Evolutionary conservation across 2,888 invertebrate genomes (phyloP).

Genomic region (Coenonympha glycerion): DNA sequence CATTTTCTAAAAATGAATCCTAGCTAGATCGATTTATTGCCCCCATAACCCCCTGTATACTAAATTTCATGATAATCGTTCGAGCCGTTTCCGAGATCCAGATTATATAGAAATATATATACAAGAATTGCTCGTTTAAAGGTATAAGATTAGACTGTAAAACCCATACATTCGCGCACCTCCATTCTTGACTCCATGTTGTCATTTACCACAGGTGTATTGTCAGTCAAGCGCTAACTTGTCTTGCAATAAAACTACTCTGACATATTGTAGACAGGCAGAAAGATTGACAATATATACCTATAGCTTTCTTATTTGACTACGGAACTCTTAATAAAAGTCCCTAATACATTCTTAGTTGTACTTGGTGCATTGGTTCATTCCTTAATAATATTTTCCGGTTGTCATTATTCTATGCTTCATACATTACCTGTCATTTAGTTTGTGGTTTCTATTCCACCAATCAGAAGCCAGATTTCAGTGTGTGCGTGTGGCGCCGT

Average conservation of each 20-base stretch:
- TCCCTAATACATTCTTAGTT: neutral
- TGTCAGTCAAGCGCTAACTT: too few relatives aligned
- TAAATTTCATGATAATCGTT: too few relatives aligned
- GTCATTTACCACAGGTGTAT: too few relatives aligned
- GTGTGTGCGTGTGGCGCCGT: slow-evolving; percentile 29
- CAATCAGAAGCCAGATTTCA: neutral
- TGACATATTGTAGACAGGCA: neutral
- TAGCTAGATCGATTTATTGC: too few relatives aligned
- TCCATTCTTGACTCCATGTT: too few relatives aligned
- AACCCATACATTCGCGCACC: too few relatives aligned
- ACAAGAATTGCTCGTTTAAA: too few relatives aligned
- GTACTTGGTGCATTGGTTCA: neutral
- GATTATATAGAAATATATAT: too few relatives aligned
- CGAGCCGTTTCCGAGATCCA: too few relatives aligned
- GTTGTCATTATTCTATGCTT: slow-evolving; percentile 1
- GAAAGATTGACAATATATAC: neutral
- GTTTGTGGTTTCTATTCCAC: slow-evolving; percentile 3
- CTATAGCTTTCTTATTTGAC: neutral
- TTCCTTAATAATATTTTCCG: slow-evolving; percentile 2
- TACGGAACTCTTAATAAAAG: neutral
- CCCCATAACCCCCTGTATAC: too few relatives aligned
- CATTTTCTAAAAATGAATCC: too few relatives aligned
- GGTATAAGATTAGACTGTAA: too few relatives aligned
- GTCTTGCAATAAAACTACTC: neutral
- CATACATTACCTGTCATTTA: neutral